phyloP scores from a whole-genome alignment of 2,888 invertebrate genomes.

The Nematopogon swammerdamellus region DNA sequence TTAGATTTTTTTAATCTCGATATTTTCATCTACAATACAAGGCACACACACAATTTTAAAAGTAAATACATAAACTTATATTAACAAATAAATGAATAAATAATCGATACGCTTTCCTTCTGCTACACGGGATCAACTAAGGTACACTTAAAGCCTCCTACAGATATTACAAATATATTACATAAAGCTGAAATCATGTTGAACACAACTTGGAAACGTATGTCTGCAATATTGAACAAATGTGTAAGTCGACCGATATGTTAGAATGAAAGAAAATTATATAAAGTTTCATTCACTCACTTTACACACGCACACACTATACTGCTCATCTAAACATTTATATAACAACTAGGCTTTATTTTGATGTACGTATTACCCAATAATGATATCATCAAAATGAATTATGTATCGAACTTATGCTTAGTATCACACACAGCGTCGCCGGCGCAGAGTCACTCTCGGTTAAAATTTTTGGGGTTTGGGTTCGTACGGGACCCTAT shows the following conservation, averaged over 20 bases:
- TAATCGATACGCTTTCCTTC: constrained; percentile 44
- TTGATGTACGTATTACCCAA: constrained; percentile 34
- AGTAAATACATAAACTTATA: constrained; percentile 36
- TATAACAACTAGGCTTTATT: constrained; percentile 51
- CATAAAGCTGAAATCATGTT: constrained; percentile 1
- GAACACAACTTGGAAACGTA: constrained; percentile 1
- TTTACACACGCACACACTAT: constrained; percentile 45
- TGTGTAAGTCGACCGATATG: too few relatives aligned
- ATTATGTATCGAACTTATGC: constrained; percentile 27
- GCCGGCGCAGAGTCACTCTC: background rate
- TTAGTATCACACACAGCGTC: constrained; percentile 6
- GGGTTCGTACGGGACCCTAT: too few relatives aligned
- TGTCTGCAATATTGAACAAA: too few relatives aligned
- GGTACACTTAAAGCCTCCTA: constrained; percentile 11
- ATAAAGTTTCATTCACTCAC: constrained; percentile 40
- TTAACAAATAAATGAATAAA: constrained; percentile 42
- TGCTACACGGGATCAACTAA: constrained; percentile 33
- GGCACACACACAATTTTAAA: constrained; percentile 64
- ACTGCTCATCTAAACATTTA: constrained; percentile 52
- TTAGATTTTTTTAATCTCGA: constrained; percentile 59
- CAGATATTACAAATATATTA: background rate
- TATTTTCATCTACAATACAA: constrained; percentile 66
- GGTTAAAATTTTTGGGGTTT: too few relatives aligned
- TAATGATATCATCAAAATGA: constrained; percentile 42
- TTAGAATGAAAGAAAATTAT: background rate